Evolutionary conservation across 1,140 invertebrate species (phyloP), one percentile per base, ranked within the genome.

Genomic region (Anoplophora glabripennis): DNA sequence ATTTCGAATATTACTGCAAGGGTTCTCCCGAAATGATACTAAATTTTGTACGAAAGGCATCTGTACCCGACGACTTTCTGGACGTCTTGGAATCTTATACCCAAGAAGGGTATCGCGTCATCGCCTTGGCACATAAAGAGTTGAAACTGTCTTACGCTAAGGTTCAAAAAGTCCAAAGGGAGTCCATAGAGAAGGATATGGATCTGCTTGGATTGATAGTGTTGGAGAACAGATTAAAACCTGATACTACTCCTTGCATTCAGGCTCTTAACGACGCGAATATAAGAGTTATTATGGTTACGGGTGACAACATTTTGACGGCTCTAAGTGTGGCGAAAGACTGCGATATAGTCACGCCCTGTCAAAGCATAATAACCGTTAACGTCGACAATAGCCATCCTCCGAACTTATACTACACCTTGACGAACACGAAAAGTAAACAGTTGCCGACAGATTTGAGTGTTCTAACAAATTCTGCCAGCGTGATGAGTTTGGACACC

Each of bases 301-400:
- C 97, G 45, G 93, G 90, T 92, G 97, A 99, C 75, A 99, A 99
- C 78, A 89, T 99, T 58, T 83, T 97, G 63, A 99, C 97, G 0
- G 97, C 96, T 0, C 81, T 98, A 1, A 96, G 93, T 77, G 96
- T 99, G 11, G 96, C 94, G 0, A 86, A 90, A 63, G 95, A 99
- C 73, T 99, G 96, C 78, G 90, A 90, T 4, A 96, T 99, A 75
- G 83, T 99, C 5, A 78, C 81, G 4, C 70, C 80, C 0, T 78
- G 83, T 1, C 90, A 96, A 69, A 80, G 82, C 57, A 84, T 94
- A 4, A 86, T 93, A 21, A 79, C 66, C 41, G 68, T 73, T 5
- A 72, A 69, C 45, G 60, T 53, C 34, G 71, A 75, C 46, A 58
- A 51, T 12, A 64, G 38, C 8, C 45, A 58, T 8, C 65, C 65